These are phyloP conservation scores for Colletes gigas DNA, from an alignment of 1,140 invertebrate species.

Conservation along the genomic window DNA sequence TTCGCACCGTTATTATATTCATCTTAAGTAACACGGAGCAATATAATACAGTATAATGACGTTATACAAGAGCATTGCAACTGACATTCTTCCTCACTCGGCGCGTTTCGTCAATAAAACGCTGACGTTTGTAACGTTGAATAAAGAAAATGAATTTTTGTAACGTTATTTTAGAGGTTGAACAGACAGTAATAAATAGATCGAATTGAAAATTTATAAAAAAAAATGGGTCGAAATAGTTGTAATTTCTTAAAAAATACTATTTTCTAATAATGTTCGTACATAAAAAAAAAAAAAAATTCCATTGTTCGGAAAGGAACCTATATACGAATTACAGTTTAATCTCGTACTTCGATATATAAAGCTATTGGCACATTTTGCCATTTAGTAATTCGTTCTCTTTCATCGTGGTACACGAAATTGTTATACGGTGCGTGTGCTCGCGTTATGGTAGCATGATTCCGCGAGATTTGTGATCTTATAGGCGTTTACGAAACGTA, in stretches of 20 bases:
- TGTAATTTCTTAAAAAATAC: neutral
- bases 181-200: neutral
- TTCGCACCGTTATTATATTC: constrained; percentile 27
- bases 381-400: constrained; percentile 25
- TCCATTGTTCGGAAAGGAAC: neutral
- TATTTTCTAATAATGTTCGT: constrained; percentile 20
- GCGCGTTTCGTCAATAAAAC: constrained; percentile 1
- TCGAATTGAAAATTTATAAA: neutral
- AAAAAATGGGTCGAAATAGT: no score
- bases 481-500: constrained; percentile 64
- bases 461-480: constrained; percentile 56
- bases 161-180: neutral
- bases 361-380: constrained; percentile 32
- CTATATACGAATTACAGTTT: constrained; percentile 20
- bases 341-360: constrained; percentile 6
- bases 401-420: constrained; percentile 39
- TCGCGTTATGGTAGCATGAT: constrained; percentile 53
- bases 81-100: constrained; percentile 10
- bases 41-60: constrained; percentile 5
- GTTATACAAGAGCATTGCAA: constrained; percentile 20
- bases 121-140: neutral
- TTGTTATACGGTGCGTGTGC: constrained; percentile 49
- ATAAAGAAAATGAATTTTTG: neutral
- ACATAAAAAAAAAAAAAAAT: neutral
- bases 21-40: constrained; percentile 11